phyloP scores from a whole-genome alignment of 1,140 invertebrate species.

The Hirudo medicinalis region DNA sequence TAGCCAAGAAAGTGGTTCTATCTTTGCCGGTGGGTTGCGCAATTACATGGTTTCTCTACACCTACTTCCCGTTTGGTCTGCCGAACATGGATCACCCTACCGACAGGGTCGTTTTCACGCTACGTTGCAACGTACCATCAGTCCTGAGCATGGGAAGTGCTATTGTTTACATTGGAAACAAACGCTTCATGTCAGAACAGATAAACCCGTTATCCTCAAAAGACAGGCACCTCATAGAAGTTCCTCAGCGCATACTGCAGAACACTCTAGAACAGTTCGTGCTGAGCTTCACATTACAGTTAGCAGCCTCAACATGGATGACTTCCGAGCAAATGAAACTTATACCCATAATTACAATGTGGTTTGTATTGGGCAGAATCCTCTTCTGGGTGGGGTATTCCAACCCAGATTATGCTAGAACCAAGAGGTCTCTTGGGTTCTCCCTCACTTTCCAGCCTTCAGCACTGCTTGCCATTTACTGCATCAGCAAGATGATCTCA shows the following conservation, averaged over 20 bases:
- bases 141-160: background rate
- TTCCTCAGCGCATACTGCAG: background rate
- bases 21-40: background rate
- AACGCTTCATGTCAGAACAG: background rate
- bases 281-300: conserved; percentile 6
- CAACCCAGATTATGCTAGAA: conserved; percentile 1
- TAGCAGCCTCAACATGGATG: conserved; percentile 1
- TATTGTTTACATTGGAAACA: conserved; percentile 2
- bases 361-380: conserved; percentile 12
- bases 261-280: conserved; percentile 18
- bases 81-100: background rate
- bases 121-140: conserved; percentile 11
- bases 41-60: background rate
- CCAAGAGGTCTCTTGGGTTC: background rate
- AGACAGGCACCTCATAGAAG: conserved; percentile 9
- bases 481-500: background rate
- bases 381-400: conserved; percentile 16
- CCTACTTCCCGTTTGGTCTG: conserved; percentile 7
- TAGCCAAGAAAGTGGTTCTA: background rate
- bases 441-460: background rate
- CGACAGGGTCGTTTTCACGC: background rate
- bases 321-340: background rate
- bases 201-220: background rate
- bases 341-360: conserved; percentile 1
- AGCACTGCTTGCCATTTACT: background rate